A percentile compares a stretch with the other conserved stretches of the same genome.
These are phyloP conservation scores for Acleris cristana DNA, from an alignment of 2,888 invertebrate genomes.

Conservation along the genomic window DNA sequence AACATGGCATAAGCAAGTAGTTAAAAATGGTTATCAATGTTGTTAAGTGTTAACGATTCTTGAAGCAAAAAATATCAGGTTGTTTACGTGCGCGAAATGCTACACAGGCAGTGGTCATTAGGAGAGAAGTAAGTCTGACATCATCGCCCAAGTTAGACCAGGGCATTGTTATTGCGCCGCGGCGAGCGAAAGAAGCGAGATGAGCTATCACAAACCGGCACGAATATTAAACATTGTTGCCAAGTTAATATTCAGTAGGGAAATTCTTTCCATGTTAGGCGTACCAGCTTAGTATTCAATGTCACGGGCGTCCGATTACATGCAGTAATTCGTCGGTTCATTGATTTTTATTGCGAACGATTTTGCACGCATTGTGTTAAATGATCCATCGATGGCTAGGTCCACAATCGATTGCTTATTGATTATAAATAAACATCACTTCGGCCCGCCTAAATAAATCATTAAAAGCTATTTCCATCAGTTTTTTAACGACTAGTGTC, in stretches of 20 bases:
- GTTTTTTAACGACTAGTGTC: constrained; percentile 1
- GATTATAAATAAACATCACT: constrained; percentile 15
- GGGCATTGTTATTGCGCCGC: constrained; percentile 70
- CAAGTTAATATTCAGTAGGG: constrained; percentile 53
- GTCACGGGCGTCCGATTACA: constrained; percentile 64
- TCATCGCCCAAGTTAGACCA: constrained; percentile 74
- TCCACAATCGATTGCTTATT: constrained; percentile 41
- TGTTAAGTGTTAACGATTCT: constrained; percentile 7
- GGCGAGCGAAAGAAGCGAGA: constrained; percentile 67
- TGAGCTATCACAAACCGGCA: constrained; percentile 64
- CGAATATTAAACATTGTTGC: constrained; percentile 65
- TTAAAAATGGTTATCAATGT: constrained; percentile 5
- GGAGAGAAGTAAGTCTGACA: constrained; percentile 71
- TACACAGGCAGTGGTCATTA: constrained; percentile 66
- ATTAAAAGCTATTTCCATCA: background rate
- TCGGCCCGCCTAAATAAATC: constrained; percentile 1
- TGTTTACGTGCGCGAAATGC: constrained; percentile 68
- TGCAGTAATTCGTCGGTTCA: constrained; percentile 63
- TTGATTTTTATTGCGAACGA: constrained; percentile 65
- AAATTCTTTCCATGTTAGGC: constrained; percentile 50
- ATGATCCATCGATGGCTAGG: constrained; percentile 59
- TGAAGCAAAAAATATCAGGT: constrained; percentile 50
- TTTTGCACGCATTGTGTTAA: constrained; percentile 69
- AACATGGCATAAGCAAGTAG: constrained; percentile 9
- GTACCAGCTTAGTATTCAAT: constrained; percentile 68